phyloP scores from a whole-genome alignment of 2,888 invertebrate genomes.

The Drosophila neotestacea region DNA sequence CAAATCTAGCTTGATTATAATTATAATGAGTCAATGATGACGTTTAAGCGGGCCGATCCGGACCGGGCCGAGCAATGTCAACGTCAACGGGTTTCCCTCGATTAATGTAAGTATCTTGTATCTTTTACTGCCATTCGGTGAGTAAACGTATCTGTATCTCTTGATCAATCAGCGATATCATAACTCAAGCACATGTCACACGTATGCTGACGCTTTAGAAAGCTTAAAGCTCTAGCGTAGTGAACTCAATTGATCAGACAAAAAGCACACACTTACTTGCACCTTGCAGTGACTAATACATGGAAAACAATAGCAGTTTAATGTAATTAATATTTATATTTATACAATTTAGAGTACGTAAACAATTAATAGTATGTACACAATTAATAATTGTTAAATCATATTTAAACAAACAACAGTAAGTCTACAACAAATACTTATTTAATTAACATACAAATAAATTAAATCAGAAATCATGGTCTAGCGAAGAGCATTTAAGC shows the following conservation, averaged over 20 bases:
- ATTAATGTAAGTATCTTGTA: constrained; percentile 29
- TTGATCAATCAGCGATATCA: constrained; percentile 10
- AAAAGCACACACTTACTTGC: neutral
- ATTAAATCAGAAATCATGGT: neutral
- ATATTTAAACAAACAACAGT: neutral
- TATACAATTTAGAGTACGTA: neutral
- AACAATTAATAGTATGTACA: neutral
- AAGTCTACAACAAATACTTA: neutral
- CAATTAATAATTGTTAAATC: neutral
- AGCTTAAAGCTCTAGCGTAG: neutral
- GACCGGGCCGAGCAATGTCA: constrained; percentile 34
- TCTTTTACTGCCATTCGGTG: constrained; percentile 5
- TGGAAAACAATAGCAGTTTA: neutral
- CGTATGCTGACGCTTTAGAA: neutral
- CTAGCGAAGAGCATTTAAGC: constrained; percentile 11
- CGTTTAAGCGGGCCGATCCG: constrained; percentile 26
- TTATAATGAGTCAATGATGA: constrained; percentile 52
- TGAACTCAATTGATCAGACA: neutral
- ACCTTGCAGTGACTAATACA: neutral
- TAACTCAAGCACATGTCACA: constrained; percentile 15
- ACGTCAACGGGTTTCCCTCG: constrained; percentile 22
- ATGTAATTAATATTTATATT: neutral
- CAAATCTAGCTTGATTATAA: constrained; percentile 31
- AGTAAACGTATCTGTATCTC: neutral
- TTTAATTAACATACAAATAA: neutral